Evolutionary conservation across 2,888 invertebrate species (phyloP).

Genomic region (Pseudeuparius sepicola): DNA sequence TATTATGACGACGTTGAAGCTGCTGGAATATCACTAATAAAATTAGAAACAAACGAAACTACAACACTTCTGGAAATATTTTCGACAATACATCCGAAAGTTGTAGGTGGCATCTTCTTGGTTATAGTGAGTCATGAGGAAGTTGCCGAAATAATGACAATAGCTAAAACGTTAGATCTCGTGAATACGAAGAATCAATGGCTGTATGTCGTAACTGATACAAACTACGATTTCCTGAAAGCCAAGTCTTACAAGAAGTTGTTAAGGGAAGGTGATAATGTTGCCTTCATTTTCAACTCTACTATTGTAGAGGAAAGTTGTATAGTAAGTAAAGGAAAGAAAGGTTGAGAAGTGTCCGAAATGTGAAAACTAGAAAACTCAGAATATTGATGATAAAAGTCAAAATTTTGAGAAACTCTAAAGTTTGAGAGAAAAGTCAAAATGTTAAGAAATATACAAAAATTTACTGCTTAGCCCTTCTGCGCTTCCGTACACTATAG

Average conservation of each 20-base stretch:
- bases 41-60: constrained; percentile 25
- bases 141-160: too few relatives aligned
- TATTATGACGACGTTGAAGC: constrained; percentile 19
- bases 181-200: constrained; percentile 67
- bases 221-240: constrained; percentile 42
- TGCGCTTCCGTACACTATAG: too few relatives aligned
- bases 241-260: constrained; percentile 47
- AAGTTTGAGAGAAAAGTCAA: too few relatives aligned
- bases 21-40: constrained; percentile 33
- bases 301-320: constrained; percentile 46
- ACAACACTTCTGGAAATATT: constrained; percentile 30
- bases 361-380: too few relatives aligned
- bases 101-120: constrained; percentile 43
- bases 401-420: too few relatives aligned
- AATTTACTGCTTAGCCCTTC: too few relatives aligned
- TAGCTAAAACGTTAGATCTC: constrained; percentile 56
- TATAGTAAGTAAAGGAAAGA: constrained; percentile 38
- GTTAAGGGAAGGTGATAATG: constrained; percentile 67
- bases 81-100: constrained; percentile 29
- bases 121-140: constrained; percentile 8
- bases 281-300: constrained; percentile 66
- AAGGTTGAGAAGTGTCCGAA: too few relatives aligned
- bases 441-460: too few relatives aligned
- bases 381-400: too few relatives aligned
- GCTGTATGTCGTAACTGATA: constrained; percentile 67